Base-by-base conservation (phyloP, 2,888 invertebrate species). In the Lasioglossum zephyrum region DNA sequence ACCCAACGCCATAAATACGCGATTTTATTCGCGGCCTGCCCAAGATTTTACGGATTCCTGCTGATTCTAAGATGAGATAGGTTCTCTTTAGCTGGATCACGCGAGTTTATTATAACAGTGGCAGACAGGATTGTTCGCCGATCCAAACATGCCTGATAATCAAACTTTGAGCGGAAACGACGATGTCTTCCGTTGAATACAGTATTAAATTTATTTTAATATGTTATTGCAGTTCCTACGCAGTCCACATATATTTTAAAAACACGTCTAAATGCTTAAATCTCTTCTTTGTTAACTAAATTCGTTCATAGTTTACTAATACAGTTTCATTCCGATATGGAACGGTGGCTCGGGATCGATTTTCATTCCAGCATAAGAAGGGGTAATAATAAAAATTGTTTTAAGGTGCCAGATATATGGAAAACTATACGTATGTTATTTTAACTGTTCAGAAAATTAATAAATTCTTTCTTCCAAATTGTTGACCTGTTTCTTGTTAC, bases 1-100 rank as follows among this genome's bases (percentile, higher is more conserved):
- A 47, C 73, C 57, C 73, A 77, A 53, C 41, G 66, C 79, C 87
- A 60, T 90, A 90, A 90, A 90, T 87, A 88, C 77, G 73, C 76
- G 75, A 83, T 77, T 89, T 90, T 90, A 90, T 90, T 86, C 73
- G 53, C 74, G 79, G 72, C n/a, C 73, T 47, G 69, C 26, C 70
- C 57, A 70, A 63, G 47, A 84, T 82, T 86, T 90, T 84, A 82
- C 84, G 79, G 69, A 83, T 75, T 72, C 81, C 69, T 57, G 60
- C 57, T 69, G 84, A 89, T 88, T 79, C 82, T 84, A 87, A 81
- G 49, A 44, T 74, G 11, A 73, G 89, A 89, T 89, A 85, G 63
- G n/a, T 74, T 84, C 13, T 44, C 53, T 66, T 72, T 80, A 73
- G 69, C 78, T 81, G 57, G 49, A 73, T 66, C 69, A 72, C 74